Conservation (phyloP, 37 sponge, comb jelly and placozoan genomes). For the Bolinopsis microptera region DNA sequence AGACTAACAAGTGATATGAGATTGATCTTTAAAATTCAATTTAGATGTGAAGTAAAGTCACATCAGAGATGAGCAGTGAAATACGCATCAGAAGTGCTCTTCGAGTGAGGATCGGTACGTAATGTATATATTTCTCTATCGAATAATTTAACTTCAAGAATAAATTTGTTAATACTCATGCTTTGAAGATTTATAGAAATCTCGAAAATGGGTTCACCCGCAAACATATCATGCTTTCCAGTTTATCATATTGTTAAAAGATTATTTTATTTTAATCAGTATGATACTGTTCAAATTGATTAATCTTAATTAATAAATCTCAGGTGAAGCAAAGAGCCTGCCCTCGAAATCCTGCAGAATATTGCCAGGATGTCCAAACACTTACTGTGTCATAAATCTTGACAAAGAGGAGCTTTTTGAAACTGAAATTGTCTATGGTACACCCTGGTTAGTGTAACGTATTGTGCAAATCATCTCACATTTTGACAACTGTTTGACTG, state of each 20-base stretch:
- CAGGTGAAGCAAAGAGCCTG: slow-evolving; percentile 51
- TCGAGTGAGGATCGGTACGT: neutral
- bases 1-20: too few species aligned
- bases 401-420: slow-evolving; percentile 23
- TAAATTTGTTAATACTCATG: neutral
- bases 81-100: neutral
- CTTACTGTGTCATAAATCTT: neutral
- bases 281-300: neutral
- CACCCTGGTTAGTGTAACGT: neutral
- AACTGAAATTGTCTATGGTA: slow-evolving; percentile 25
- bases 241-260: neutral
- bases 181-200: neutral
- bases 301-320: neutral
- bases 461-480: neutral
- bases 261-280: neutral
- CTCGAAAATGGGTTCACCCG: neutral
- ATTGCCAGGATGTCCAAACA: slow-evolving; percentile 3
- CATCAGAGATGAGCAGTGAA: neutral
- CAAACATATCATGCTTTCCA: neutral
- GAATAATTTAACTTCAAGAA: too few species aligned
- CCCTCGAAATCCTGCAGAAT: slow-evolving; percentile 23
- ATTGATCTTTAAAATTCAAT: too few species aligned
- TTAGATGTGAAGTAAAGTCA: neutral
- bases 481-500: neutral
- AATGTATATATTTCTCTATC: too few species aligned